Conservation (phyloP, 2,113 vertebrate species). For the Brienomyrus brachyistius region DNA sequence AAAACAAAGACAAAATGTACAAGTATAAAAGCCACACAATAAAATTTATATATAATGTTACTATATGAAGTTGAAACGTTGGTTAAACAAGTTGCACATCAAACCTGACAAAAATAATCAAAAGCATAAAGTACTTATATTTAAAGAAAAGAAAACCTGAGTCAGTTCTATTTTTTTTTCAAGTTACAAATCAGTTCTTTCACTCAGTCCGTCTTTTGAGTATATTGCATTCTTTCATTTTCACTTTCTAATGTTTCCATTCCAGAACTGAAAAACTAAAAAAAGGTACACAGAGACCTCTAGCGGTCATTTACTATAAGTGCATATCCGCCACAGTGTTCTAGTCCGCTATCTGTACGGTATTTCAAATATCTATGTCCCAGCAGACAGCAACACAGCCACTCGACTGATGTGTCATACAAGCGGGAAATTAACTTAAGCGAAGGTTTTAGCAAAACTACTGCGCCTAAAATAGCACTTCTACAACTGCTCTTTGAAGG, state of each 20-base stretch:
- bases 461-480: background rate
- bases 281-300: slow-evolving; percentile 5
- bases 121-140: slow-evolving; percentile 44
- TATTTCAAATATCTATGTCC: background rate
- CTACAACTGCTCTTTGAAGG: slow-evolving; percentile 1
- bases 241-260: slow-evolving; percentile 1
- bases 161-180: slow-evolving; percentile 28
- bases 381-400: background rate
- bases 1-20: background rate
- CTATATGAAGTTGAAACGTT: background rate
- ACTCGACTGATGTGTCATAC: background rate
- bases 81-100: background rate
- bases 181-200: slow-evolving; percentile 17
- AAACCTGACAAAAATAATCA: slow-evolving; percentile 3
- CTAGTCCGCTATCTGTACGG: background rate
- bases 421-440: background rate
- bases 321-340: slow-evolving; percentile 18
- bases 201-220: background rate
- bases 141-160: slow-evolving; percentile 42
- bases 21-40: background rate
- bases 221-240: background rate
- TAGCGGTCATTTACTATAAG: slow-evolving; percentile 18
- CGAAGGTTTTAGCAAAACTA: background rate
- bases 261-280: slow-evolving; percentile 11
- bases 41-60: background rate